phyloP scores from a whole-genome alignment of 2,113 vertebrate genomes.

The Corythoichthys intestinalis region DNA sequence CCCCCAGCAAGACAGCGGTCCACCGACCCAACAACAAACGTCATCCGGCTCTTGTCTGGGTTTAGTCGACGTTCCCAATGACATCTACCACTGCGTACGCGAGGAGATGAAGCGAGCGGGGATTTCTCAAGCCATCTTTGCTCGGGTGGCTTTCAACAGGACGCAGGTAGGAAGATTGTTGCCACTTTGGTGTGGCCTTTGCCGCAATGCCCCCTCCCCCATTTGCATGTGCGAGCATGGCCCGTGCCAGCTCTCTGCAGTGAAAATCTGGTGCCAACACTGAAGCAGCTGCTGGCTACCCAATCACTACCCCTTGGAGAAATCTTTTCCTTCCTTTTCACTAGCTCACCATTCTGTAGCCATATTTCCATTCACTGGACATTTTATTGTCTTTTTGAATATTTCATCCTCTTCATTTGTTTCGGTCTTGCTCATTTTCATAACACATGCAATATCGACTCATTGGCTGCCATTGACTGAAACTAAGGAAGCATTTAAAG shows the following conservation, averaged over 20 bases:
- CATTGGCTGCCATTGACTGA: too few relatives aligned
- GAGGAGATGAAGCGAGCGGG: slow-evolving; percentile 98
- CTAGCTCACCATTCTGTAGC: slow-evolving; percentile 39
- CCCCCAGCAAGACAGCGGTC: slow-evolving; percentile 70
- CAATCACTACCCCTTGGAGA: slow-evolving; percentile 68
- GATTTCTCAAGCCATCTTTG: slow-evolving; percentile 98
- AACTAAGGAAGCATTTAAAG: too few relatives aligned
- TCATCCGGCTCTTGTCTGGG: slow-evolving; percentile 25
- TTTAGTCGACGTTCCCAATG: slow-evolving; percentile 82
- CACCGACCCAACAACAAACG: slow-evolving; percentile 38
- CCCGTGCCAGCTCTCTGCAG: slow-evolving; percentile 67
- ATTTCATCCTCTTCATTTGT: slow-evolving; percentile 8
- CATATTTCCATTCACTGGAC: slow-evolving; percentile 26
- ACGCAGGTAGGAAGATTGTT: slow-evolving; percentile 86
- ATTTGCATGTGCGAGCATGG: slow-evolving; percentile 22
- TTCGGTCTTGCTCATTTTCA: slow-evolving; percentile 23
- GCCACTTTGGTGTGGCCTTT: slow-evolving; percentile 56
- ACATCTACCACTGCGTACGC: slow-evolving; percentile 97
- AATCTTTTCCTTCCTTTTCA: slow-evolving; percentile 43
- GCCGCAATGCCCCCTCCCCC: slow-evolving; percentile 56
- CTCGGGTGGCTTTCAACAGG: slow-evolving; percentile 98
- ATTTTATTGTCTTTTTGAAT: slow-evolving; percentile 24
- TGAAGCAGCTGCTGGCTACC: slow-evolving; percentile 70
- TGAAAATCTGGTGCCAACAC: slow-evolving; percentile 58
- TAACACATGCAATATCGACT: slow-evolving; percentile 21